Percentiles rank a stretch among this genome's conserved stretches.
Evolutionary conservation across 1,140 invertebrate genomes (phyloP).

Genomic region (Bombus affinis): DNA sequence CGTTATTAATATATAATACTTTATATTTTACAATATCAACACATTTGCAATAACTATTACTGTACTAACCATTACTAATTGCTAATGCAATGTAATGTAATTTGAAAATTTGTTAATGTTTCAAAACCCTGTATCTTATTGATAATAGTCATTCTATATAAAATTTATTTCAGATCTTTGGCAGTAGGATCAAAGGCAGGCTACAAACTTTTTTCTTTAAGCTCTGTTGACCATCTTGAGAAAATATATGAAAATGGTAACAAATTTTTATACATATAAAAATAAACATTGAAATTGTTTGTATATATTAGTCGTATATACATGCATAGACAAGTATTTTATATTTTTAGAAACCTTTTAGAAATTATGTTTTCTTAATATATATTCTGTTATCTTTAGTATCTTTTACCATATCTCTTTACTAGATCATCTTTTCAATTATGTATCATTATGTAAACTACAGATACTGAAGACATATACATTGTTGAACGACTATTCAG

Average conservation of each 20-base stretch:
- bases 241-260: conserved; percentile 93
- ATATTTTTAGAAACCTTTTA: background rate
- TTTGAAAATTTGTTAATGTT: background rate
- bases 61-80: background rate
- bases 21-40: background rate
- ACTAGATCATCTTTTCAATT: conserved; percentile 8
- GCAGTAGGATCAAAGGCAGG: conserved; percentile 95
- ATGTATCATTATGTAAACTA: conserved; percentile 29
- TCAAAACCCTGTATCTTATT: background rate
- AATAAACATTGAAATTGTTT: background rate
- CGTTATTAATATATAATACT: background rate
- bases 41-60: background rate
- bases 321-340: background rate
- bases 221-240: conserved; percentile 92
- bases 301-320: background rate
- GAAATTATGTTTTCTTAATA: background rate
- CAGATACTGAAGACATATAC: conserved; percentile 93
- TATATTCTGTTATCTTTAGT: conserved; percentile 10
- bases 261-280: background rate
- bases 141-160: background rate
- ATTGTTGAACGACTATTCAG: conserved; percentile 98
- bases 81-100: background rate
- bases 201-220: conserved; percentile 94
- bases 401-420: background rate
- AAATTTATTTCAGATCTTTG: conserved; percentile 88